phyloP scores from a whole-genome alignment of 2,888 invertebrate genomes.

The Caenorhabditis sp. region DNA sequence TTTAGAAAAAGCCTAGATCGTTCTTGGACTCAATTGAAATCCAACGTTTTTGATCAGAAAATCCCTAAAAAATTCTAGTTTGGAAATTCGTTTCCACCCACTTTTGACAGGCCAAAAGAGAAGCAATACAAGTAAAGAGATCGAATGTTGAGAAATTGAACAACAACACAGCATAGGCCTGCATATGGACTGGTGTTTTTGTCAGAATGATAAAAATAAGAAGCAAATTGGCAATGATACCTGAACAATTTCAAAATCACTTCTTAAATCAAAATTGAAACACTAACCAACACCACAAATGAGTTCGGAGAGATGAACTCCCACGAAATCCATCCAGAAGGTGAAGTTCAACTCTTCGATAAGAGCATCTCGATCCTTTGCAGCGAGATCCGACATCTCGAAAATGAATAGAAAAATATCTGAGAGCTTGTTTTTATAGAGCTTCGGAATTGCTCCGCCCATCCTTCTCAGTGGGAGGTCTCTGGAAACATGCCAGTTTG shows the following conservation, averaged over 20 bases:
- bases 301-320: neutral
- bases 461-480: neutral
- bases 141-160: slow-evolving; percentile 49
- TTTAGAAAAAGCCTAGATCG: too few species aligned
- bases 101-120: slow-evolving; percentile 33
- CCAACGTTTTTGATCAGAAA: too few species aligned
- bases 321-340: neutral
- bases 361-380: neutral
- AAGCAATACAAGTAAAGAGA: slow-evolving; percentile 29
- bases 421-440: neutral
- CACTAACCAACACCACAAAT: slow-evolving; percentile 1
- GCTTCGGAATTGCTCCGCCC: neutral
- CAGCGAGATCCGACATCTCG: neutral
- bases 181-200: slow-evolving; percentile 32
- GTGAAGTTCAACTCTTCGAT: neutral
- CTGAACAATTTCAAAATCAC: neutral
- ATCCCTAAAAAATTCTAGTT: too few species aligned
- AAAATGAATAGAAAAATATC: neutral
- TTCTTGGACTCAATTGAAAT: too few species aligned
- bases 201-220: slow-evolving; percentile 28
- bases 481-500: too few species aligned
- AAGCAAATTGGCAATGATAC: slow-evolving; percentile 21
- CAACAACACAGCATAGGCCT: slow-evolving; percentile 36
- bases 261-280: neutral
- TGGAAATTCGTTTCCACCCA: neutral